A percentile compares a stretch with the other conserved stretches of the same genome.
Evolutionary conservation across 1,140 invertebrate genomes (phyloP).

Genomic region (Drosophila parvula): DNA sequence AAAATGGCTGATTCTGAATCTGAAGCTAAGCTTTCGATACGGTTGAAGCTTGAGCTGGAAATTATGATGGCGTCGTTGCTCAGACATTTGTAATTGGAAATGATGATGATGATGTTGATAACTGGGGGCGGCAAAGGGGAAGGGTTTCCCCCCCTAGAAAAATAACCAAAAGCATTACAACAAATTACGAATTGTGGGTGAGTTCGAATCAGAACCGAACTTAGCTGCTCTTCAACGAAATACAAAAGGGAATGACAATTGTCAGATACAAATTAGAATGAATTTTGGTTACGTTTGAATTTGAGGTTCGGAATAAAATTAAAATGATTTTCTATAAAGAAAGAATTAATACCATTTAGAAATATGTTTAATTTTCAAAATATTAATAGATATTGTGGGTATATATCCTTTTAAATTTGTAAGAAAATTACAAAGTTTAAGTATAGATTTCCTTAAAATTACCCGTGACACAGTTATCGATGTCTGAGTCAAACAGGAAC

Average conservation of each 20-base stretch:
- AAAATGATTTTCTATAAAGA: not conserved
- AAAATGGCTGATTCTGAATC: slow-evolving; percentile 34
- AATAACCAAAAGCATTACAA: slow-evolving; percentile 49
- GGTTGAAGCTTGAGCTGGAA: slow-evolving; percentile 46
- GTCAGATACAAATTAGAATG: not conserved
- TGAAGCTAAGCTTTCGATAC: slow-evolving; percentile 63
- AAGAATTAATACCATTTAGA: not conserved
- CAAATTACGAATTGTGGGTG: slow-evolving; percentile 34
- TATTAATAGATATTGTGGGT: not conserved
- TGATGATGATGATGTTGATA: slow-evolving; percentile 34
- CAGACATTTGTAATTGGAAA: slow-evolving; percentile 42
- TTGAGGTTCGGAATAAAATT: not conserved
- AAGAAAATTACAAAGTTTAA: not conserved
- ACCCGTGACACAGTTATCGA: slow-evolving; percentile 29
- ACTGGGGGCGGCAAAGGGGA: not conserved
- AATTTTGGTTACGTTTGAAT: not conserved
- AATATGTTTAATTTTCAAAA: not conserved
- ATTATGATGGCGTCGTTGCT: slow-evolving; percentile 47
- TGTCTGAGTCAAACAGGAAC: slow-evolving; percentile 4
- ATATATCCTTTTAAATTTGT: not conserved
- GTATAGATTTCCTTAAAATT: not conserved
- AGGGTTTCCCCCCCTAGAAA: not conserved
- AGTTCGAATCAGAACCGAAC: not conserved
- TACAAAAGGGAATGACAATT: slow-evolving; percentile 8
- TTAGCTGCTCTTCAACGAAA: not conserved